Conservation (phyloP, 2,113 vertebrate genomes). For the Arizona elegans region DNA sequence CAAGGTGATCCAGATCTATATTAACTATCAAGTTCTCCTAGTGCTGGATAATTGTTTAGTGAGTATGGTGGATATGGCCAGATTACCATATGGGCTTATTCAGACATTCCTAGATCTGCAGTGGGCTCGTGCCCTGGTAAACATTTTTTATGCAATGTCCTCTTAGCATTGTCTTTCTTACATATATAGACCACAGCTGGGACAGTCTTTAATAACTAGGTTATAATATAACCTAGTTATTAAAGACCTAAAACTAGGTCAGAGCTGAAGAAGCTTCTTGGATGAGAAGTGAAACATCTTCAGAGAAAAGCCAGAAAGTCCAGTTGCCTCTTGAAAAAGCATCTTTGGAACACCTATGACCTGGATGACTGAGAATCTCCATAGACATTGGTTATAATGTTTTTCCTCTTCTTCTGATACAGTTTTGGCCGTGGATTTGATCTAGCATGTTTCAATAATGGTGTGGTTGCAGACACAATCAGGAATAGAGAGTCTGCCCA, state of each 20-base stretch:
- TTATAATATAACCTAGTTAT: neutral
- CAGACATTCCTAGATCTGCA: neutral
- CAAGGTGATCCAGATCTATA: neutral
- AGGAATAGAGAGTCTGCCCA: neutral
- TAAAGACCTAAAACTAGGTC: too few relatives aligned
- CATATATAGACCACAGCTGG: neutral
- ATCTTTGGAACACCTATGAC: too few relatives aligned
- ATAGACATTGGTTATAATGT: neutral
- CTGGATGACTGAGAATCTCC: too few relatives aligned
- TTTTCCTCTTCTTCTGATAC: neutral
- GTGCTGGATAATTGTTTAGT: neutral
- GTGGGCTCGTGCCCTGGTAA: neutral
- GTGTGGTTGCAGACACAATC: neutral
- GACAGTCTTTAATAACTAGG: neutral
- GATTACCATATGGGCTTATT: neutral
- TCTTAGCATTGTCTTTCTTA: neutral
- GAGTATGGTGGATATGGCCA: neutral
- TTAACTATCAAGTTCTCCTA: neutral
- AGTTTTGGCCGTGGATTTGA: neutral
- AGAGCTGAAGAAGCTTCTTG: too few relatives aligned
- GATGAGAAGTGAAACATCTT: too few relatives aligned
- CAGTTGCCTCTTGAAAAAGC: too few relatives aligned
- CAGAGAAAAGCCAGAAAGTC: too few relatives aligned
- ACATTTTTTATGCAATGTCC: neutral
- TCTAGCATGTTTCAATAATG: neutral